Evolutionary conservation across 2,113 vertebrate genomes (phyloP), one percentile per base, ranked within the genome.

Genomic region (Notothenia rossii): DNA sequence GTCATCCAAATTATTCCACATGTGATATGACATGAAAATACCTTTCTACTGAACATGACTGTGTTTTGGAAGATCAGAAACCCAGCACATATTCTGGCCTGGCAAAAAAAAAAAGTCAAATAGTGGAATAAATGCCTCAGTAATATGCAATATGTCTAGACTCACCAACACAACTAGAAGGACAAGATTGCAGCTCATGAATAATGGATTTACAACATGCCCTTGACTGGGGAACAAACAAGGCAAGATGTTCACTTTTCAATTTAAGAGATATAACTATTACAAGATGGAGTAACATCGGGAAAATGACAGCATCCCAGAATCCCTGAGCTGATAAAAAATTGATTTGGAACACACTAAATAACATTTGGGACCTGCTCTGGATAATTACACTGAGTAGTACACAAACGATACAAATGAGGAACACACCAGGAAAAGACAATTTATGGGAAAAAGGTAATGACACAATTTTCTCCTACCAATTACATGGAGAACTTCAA

Each of bases 301-400:
- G 66, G 15, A 33, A 62, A 80, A 62, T 60, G 8, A 46, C 17
- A 71, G 43, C 25, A 7, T 81, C 75, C 72, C 80, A 62, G 20
- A 18, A 43, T 82, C 80, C 71, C 81, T 53, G 36, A 61, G 61
- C 67, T 83, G 61, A 79, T 81, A n/a, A 77, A 70, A 83, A 63
- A 50, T 51, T n/a, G 43, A 83, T 84, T 87, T 77, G 61, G 36
- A 79, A 68, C 60, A 68, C 1, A 25, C 9, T 33, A 60, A 81
- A 74, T 17, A 53, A 79, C 79, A 74, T 74, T 69, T 82, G 81
- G 72, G 75, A 80, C 33, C 20, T 9, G 43, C 62, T 81, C 25
- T 61, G 62, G 63, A 54, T 78, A 45, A 87, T 81, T 54, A 84
- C 7, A 69, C 60, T 29, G 43, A 69, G 61, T 2, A 8, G 49